Evolutionary conservation across 2,113 vertebrate species (phyloP), one percentile per base, ranked within the genome.

Genomic region (Chiloscyllium plagiosum): DNA sequence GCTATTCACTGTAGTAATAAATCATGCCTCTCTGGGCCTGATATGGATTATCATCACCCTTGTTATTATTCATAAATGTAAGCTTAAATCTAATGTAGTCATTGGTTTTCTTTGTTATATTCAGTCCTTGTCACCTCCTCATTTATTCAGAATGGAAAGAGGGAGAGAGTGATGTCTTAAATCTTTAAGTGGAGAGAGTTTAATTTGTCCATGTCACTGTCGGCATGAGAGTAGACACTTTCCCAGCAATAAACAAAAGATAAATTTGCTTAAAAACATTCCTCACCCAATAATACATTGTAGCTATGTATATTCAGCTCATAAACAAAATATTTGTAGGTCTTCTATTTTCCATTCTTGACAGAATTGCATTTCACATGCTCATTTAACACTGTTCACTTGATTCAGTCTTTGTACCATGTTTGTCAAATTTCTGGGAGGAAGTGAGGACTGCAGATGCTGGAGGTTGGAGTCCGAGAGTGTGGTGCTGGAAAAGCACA

Each of bases 41-140:
- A 42, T 37, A 42, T 85, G 12, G 37, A 85, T 61, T 52, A 8
- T 87, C 85, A 52, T 20, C 85, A 52, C 20, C 85, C 1, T 42
- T 89, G 50, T 89, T 65, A 86, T 86, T 61, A 61, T 61, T 90
- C 87, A 90, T 33, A 89, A 65, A 90, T 90, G 87, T 29, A 65
- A 65, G 29, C 26, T 52, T 87, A 87, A 50, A 87, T 87, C 85
- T 92, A 92, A 92, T 92, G 87, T 33, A 26, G 80, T 37, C 76
- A 80, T 80, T n/a, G 76, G 50, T 65, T 92, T 92, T 92, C 65
- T 92, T 56, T 92, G 52, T 29, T n/a, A 33, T 29, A 17, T 33
- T 17, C 2, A 33, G 87, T n/a, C 56, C 87, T 65, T 33, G 17
- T 90, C 56, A 33, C n/a, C 87, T 20, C 56, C 47, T 5, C 29